Base-by-base conservation (phyloP, 2,888 invertebrate genomes). In the Timema cristinae region DNA sequence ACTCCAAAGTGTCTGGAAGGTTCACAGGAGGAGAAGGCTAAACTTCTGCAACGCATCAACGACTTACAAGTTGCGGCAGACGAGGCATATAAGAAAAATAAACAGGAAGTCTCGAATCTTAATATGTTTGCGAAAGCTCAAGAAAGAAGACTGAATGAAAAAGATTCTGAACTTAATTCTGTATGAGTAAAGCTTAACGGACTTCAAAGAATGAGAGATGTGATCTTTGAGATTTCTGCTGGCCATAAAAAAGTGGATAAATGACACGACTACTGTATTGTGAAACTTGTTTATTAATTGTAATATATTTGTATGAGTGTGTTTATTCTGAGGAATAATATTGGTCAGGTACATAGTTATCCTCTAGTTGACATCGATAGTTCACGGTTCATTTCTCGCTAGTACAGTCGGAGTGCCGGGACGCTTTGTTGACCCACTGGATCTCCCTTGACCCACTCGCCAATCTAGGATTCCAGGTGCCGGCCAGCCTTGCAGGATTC, bases 1-100 rank as follows among this genome's bases (percentile, higher is more conserved):
- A 82, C 83, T 2, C 85, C 86, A 75, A 85, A 85, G 74, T 82
- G 82, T 72, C 79, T 84, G 13, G 86, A 86, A 77, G 83, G 84
- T 10, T 76, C 80, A 0, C 78, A 80, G 51, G 80, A 79, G 32
- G 82, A 82, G 79, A 81, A 78, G 70, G 63, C 70, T 11, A 71
- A 69, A 9, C 67, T 74, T 9, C 67, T 61, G 50, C 56, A 52
- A 15, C 70, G 66, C 32, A 54, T 74, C 0, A 73, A 74, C 15
- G 68, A 68, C 32, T 63, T 71, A 10, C 61, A 69, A 59, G n/a
- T 48, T n/a, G 47, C 49, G 32, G 68, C 66, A n/a, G 71, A 71
- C 49, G 63, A 71, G 32, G n/a, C n/a, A n/a, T n/a, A n/a, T n/a
- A n/a, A n/a, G n/a, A n/a, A n/a, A n/a, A n/a, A n/a, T n/a, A n/a